These are phyloP conservation scores for Scotopteryx bipunctaria DNA, from an alignment of 2,888 invertebrate species.

Conservation along the genomic window DNA sequence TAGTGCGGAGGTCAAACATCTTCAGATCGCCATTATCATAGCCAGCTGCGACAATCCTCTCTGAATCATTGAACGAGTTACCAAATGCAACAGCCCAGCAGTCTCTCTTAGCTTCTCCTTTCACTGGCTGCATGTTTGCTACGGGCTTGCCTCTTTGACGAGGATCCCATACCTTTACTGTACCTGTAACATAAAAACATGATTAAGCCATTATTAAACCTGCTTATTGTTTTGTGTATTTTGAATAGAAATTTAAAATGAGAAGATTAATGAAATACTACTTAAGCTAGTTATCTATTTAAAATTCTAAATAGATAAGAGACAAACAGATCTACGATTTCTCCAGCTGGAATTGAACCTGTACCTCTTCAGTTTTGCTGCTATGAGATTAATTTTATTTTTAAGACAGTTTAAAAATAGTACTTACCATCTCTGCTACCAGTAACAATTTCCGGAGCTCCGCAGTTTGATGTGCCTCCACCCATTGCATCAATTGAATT, in stretches of 20 bases:
- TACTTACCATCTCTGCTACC: constrained; percentile 93
- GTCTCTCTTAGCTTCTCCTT: constrained; percentile 89
- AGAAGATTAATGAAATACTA: too few relatives aligned
- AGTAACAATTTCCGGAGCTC: constrained; percentile 97
- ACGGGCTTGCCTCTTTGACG: constrained; percentile 95
- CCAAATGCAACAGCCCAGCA: constrained; percentile 98
- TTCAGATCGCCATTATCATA: constrained; percentile 98
- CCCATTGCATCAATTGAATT: constrained; percentile 96
- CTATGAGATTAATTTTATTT: too few relatives aligned
- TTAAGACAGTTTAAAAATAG: too few relatives aligned
- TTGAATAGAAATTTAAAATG: too few relatives aligned
- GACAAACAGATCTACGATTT: too few relatives aligned
- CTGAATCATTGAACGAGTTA: constrained; percentile 93
- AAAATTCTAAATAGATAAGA: too few relatives aligned
- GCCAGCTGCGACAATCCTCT: constrained; percentile 94
- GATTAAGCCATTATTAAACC: too few relatives aligned
- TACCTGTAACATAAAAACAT: constrained; percentile 71
- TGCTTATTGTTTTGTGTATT: too few relatives aligned
- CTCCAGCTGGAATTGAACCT: too few relatives aligned
- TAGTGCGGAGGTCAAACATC: constrained; percentile 93
- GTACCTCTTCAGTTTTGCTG: too few relatives aligned
- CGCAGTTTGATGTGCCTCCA: constrained; percentile 91
- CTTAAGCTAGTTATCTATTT: too few relatives aligned
- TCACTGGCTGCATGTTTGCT: constrained; percentile 91
- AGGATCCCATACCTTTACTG: constrained; percentile 97